Evolutionary conservation across 2,797 vertebrate species (phyloP).

Genomic region (Naso thynnoides): DNA sequence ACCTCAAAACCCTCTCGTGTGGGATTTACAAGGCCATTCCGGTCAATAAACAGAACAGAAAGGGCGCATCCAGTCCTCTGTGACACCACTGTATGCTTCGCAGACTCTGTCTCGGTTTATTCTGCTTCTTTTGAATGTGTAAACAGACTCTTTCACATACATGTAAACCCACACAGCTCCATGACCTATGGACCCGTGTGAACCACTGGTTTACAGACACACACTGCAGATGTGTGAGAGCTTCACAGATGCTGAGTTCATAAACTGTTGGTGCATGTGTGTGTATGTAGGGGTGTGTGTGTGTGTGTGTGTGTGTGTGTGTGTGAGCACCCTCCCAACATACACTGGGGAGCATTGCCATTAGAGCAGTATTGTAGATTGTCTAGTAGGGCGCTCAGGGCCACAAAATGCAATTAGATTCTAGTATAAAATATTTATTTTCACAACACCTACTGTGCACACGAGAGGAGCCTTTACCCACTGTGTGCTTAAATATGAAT

Average conservation of each 20-base stretch:
- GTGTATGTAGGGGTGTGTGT: constrained; percentile 12
- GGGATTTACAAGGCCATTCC: constrained; percentile 54
- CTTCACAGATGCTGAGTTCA: constrained; percentile 39
- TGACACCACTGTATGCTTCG: constrained; percentile 45
- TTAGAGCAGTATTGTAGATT: constrained; percentile 76
- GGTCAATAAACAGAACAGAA: constrained; percentile 61
- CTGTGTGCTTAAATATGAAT: constrained; percentile 77
- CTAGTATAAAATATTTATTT: constrained; percentile 83
- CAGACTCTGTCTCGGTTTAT: constrained; percentile 28
- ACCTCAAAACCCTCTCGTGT: constrained; percentile 45
- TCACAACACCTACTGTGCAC: constrained; percentile 79
- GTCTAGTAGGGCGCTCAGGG: constrained; percentile 82
- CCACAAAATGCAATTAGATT: constrained; percentile 84
- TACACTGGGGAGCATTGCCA: constrained; percentile 61
- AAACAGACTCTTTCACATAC: constrained; percentile 36
- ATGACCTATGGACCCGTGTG: constrained; percentile 51
- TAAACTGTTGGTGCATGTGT: constrained; percentile 21
- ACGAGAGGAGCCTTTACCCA: constrained; percentile 65
- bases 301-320: constrained; percentile 18
- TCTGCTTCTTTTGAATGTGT: constrained; percentile 33
- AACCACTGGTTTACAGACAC: constrained; percentile 17
- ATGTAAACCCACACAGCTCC: constrained; percentile 8
- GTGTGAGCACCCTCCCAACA: constrained; percentile 10
- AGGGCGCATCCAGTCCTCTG: constrained; percentile 33
- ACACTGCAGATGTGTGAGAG: constrained; percentile 31